phyloP scores from a whole-genome alignment of 1,140 invertebrate genomes.

The Trachelipus rathkii region DNA sequence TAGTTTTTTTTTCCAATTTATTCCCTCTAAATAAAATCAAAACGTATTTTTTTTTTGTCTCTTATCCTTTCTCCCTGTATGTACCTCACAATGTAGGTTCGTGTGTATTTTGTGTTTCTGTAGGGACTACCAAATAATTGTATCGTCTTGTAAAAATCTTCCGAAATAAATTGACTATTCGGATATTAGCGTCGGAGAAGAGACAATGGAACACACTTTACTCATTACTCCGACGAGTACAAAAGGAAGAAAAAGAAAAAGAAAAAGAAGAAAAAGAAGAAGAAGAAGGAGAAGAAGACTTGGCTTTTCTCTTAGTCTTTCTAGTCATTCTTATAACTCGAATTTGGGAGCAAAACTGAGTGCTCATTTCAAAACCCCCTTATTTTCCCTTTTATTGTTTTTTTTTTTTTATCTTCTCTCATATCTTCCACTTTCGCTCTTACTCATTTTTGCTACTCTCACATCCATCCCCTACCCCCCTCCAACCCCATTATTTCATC shows the following conservation, averaged over 20 bases:
- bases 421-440: too few relatives aligned
- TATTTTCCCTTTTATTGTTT: too few relatives aligned
- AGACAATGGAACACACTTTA: constrained; percentile 9
- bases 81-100: too few relatives aligned
- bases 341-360: background rate
- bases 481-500: background rate
- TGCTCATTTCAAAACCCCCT: background rate
- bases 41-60: too few relatives aligned
- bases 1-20: too few relatives aligned
- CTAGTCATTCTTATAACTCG: background rate
- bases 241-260: background rate
- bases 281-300: too few relatives aligned
- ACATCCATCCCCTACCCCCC: too few relatives aligned
- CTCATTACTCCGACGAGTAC: constrained; percentile 1
- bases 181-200: constrained; percentile 2
- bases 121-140: constrained; percentile 1
- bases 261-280: too few relatives aligned
- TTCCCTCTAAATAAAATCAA: too few relatives aligned
- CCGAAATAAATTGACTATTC: constrained; percentile 11
- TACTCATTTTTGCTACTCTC: too few relatives aligned
- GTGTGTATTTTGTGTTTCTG: background rate
- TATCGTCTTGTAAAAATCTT: constrained; percentile 10
- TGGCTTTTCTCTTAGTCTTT: background rate
- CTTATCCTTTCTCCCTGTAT: too few relatives aligned
- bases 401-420: too few relatives aligned